These are phyloP conservation scores for Sturmia bella DNA, from an alignment of 2,888 invertebrate species.

Conservation along the genomic window DNA sequence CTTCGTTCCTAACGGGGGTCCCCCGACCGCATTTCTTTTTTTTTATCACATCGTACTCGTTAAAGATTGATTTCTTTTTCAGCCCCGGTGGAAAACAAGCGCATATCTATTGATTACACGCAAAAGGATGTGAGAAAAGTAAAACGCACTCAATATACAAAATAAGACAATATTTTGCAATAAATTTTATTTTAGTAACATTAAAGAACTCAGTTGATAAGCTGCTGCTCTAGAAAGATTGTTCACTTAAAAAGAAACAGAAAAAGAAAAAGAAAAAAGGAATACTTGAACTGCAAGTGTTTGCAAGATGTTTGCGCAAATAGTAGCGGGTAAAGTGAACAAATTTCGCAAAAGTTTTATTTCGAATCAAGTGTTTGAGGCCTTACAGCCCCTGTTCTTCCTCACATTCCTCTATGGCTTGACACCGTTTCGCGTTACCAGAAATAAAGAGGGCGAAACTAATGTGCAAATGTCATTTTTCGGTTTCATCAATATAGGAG, in stretches of 20 bases:
- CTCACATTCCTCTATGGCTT: constrained; percentile 78
- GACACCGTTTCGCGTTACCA: constrained; percentile 79
- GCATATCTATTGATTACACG: constrained; percentile 13
- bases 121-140: constrained; percentile 9
- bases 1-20: too few species aligned
- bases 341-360: constrained; percentile 78
- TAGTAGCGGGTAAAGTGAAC: constrained; percentile 72
- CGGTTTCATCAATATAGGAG: constrained; percentile 72
- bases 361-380: constrained; percentile 79
- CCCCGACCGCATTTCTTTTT: too few species aligned
- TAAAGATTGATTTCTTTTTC: constrained; percentile 1
- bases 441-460: constrained; percentile 75
- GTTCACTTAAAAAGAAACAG: neutral
- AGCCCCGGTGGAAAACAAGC: neutral
- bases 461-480: constrained; percentile 74
- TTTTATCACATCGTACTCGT: neutral
- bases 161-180: constrained; percentile 9
- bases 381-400: constrained; percentile 77
- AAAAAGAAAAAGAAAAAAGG: neutral
- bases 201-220: constrained; percentile 30
- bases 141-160: neutral
- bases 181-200: constrained; percentile 46
- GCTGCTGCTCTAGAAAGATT: neutral
- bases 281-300: too few species aligned
- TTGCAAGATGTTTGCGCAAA: constrained; percentile 52